These are phyloP conservation scores for Xestoiulus laeticollis DNA, from an alignment of 2,888 invertebrate species.

Conservation along the genomic window DNA sequence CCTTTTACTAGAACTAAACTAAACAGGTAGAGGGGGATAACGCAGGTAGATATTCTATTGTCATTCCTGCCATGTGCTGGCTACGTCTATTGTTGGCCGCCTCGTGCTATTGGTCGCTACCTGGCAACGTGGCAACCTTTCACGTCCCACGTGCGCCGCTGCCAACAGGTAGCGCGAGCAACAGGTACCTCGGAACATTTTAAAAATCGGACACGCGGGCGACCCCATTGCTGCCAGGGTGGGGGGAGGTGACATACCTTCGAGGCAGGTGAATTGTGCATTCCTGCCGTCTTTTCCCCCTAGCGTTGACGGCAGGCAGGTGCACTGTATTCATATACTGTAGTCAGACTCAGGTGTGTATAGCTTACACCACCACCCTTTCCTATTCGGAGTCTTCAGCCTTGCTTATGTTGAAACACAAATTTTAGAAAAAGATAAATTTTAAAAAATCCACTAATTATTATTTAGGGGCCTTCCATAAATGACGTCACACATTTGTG, in stretches of 20 bases:
- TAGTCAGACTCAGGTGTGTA: too few species aligned
- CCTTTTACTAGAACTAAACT: constrained; percentile 42
- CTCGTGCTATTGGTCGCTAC: constrained; percentile 52
- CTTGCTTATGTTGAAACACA: too few species aligned
- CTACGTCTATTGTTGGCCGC: constrained; percentile 51
- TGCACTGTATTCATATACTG: too few species aligned
- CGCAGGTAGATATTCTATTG: constrained; percentile 50
- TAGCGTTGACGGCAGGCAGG: neutral
- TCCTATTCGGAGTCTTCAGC: too few species aligned
- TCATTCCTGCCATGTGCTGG: constrained; percentile 55
- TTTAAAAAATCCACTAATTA: too few species aligned
- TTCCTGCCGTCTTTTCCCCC: neutral
- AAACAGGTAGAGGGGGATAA: constrained; percentile 8
- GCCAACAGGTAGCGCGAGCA: constrained; percentile 46
- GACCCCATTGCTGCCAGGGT: neutral
- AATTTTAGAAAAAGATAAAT: too few species aligned
- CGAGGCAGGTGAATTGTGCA: neutral
- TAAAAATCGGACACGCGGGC: neutral
- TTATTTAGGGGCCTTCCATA: too few species aligned
- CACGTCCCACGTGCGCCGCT: constrained; percentile 47
- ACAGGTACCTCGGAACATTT: neutral
- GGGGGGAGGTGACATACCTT: neutral
- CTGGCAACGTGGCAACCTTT: constrained; percentile 53
- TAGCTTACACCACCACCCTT: too few species aligned
- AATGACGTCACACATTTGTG: too few species aligned